phyloP scores from a whole-genome alignment of 1,140 invertebrate genomes.

The Euura lappo region DNA sequence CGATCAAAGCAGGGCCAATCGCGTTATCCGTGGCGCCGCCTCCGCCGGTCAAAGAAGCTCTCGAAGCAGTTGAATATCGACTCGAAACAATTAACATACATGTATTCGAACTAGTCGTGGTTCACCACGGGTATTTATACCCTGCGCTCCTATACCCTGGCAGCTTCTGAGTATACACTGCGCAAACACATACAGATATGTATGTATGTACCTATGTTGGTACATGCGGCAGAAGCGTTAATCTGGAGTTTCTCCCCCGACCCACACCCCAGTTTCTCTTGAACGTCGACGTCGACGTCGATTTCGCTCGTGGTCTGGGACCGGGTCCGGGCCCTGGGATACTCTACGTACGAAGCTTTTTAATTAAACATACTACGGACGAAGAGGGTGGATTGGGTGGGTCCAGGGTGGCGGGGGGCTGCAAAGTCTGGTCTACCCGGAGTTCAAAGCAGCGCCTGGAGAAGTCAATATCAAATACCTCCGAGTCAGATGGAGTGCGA shows the following conservation, averaged over 20 bases:
- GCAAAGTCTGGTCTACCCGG: constrained; percentile 25
- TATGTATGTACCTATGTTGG: background rate
- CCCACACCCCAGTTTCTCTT: background rate
- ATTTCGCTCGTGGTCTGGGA: background rate
- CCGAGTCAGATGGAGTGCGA: constrained; percentile 50
- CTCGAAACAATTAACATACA: background rate
- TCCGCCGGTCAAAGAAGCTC: background rate
- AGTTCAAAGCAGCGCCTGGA: constrained; percentile 59
- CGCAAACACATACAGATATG: background rate
- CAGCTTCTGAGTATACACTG: background rate
- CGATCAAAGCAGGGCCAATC: background rate
- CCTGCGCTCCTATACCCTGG: background rate
- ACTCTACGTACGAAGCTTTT: constrained; percentile 48
- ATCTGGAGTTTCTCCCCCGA: background rate
- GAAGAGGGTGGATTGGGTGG: constrained; percentile 10
- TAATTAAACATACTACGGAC: constrained; percentile 52
- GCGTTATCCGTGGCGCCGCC: background rate
- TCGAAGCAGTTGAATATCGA: background rate
- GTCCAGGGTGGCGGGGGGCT: constrained; percentile 19
- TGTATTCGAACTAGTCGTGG: background rate
- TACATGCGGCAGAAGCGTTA: background rate
- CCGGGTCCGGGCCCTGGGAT: background rate
- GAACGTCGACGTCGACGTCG: background rate
- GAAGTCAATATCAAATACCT: constrained; percentile 63
- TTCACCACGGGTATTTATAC: background rate